phyloP scores from a whole-genome alignment of 2,888 invertebrate species.

The Leptinotarsa peninsularis region DNA sequence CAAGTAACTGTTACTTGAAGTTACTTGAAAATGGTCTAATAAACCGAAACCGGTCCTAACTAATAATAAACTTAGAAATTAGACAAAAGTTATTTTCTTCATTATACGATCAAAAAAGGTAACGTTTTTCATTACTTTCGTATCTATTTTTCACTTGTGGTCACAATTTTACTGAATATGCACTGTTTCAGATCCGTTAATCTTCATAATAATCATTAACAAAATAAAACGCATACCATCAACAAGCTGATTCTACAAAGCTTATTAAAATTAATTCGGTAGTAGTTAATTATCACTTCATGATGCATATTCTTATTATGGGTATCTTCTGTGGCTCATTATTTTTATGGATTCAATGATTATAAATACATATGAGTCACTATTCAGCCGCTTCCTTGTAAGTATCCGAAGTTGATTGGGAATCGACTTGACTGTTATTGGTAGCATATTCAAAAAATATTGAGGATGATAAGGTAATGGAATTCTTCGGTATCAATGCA shows the following conservation, averaged over 20 bases:
- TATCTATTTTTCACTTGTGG: no score
- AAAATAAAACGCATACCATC: neutral
- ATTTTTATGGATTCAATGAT: conserved; percentile 10
- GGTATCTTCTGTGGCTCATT: conserved; percentile 13
- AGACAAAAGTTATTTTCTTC: no score
- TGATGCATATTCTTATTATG: conserved; percentile 8
- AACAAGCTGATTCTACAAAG: neutral
- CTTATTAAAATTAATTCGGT: conserved; percentile 9
- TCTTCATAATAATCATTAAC: neutral
- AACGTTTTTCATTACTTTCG: no score
- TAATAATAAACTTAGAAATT: no score
- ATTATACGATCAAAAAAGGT: no score
- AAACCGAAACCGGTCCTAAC: no score
- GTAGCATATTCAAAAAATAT: neutral
- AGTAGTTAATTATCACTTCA: conserved; percentile 8
- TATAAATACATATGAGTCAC: neutral
- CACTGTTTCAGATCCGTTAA: no score
- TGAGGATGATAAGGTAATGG: no score
- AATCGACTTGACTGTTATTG: conserved; percentile 9
- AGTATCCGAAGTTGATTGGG: neutral
- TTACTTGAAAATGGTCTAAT: no score
- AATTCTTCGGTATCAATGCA: no score
- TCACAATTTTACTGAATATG: no score
- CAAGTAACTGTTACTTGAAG: no score
- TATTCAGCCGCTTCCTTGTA: conserved; percentile 9